Conservation (phyloP, 2,797 vertebrate genomes). For the Pseudomugil tenellus region DNA sequence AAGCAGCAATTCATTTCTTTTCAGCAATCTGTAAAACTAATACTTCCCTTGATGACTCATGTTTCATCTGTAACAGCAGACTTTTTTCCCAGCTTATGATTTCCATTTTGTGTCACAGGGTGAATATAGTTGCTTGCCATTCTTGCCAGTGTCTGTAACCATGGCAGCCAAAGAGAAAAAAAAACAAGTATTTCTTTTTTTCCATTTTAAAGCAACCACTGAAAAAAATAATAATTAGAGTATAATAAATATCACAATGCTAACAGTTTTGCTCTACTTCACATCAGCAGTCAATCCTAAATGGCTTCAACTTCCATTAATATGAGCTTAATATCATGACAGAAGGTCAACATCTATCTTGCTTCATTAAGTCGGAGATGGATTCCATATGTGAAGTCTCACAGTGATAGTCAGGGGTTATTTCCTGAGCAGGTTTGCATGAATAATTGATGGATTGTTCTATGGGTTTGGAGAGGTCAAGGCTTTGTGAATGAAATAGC, state of each 20-base stretch:
- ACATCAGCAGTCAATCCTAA: constrained; percentile 5
- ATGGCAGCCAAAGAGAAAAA: constrained; percentile 53
- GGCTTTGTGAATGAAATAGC: constrained; percentile 34
- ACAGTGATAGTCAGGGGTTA: constrained; percentile 58
- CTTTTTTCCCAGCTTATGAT: not conserved
- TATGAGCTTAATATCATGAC: constrained; percentile 38
- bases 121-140: constrained; percentile 39
- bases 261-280: constrained; percentile 2
- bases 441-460: constrained; percentile 64
- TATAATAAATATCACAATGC: not conserved
- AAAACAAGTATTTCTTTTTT: constrained; percentile 24
- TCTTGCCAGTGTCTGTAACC: constrained; percentile 65
- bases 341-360: constrained; percentile 50
- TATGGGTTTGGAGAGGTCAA: constrained; percentile 52
- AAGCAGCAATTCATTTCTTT: constrained; percentile 6
- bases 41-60: constrained; percentile 5
- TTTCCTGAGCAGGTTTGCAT: constrained; percentile 56
- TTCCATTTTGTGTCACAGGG: constrained; percentile 18
- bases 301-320: constrained; percentile 40
- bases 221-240: not conserved
- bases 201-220: constrained; percentile 23
- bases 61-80: constrained; percentile 15
- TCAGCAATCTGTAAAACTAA: not conserved
- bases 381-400: constrained; percentile 58
- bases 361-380: constrained; percentile 67